Base-by-base conservation (phyloP, 2,888 invertebrate genomes). In the Punctoribates punctum region DNA sequence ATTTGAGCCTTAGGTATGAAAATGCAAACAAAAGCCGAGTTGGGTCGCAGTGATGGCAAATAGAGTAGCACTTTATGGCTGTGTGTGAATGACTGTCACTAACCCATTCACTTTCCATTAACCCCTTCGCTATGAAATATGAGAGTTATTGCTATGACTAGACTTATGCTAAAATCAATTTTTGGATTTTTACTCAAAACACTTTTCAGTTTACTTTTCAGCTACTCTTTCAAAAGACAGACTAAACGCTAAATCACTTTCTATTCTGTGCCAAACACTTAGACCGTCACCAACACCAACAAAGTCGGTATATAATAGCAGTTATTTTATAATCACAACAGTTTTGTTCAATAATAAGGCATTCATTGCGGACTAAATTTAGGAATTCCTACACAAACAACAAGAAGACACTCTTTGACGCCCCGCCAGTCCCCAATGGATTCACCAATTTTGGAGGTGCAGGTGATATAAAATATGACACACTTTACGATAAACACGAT, bases 381-480 rank as follows among this genome's bases (percentile, higher is more conserved):
- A 27, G 29, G 15, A 27, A 29, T 62, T 17, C 17, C 62, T 17
- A 5, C 6, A 4, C 27, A 11, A 20, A 6, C 54, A 11, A 27
- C 27, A 62, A 62, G 62, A 62, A 27, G 27, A 34, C 34, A 27
- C 29, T 62, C 11, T 54, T 54, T 2, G 17, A 15, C 15, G 6
- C 6, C 62, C 62, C 29, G 6, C 29, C 29, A 34, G 15, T 1
- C 6, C n/a, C n/a, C 17, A 54, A 11, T 5, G 9, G 17, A 54
- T 54, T 54, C 17, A 62, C 27, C 2, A 27, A 62, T 62, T 27
- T 62, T 62, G 27, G 5, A 54, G 54, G 54, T 62, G 62, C 62
- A 62, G 62, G 62, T 62, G 62, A 62, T 62, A 27, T 62, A 20
- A 62, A 62, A 62, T 62, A 62, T 62, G 62, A 62, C 62, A 62